Base-by-base conservation (phyloP, 92 coral and sea anemone genomes). In the Phenganax stokvisi region DNA sequence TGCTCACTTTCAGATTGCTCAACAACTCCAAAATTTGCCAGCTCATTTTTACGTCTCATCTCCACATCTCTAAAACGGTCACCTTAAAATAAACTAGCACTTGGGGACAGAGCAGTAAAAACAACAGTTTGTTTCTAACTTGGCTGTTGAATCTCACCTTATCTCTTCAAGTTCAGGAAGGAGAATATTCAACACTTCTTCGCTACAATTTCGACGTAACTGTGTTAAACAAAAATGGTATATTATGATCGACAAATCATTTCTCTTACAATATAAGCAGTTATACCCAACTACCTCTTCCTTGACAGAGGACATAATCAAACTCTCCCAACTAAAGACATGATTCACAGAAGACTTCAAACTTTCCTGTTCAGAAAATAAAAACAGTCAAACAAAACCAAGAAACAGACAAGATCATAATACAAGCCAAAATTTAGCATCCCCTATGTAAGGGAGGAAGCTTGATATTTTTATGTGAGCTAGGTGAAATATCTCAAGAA, bases 301-400 rank as follows among this genome's bases (percentile, higher is more conserved):
- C 30, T 30, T 57, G 16, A 76, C 28, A 2, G 81, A 76, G 10
- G 81, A 76, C 6, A 57, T 69, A 11, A 76, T 59, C 56, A 76
- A 76, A 31, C 70, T 58, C 44, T 76, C 81, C 81, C 81, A 76
- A 64, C 81, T 76, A 44, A 76, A 76, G 57, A 28, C 25, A 29
- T 76, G 81, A 17, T 76, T 55, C 56, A 59, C 81, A 29, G 58
- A 11, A 6, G 69, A 64, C n/a, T 76, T 61, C 10, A 53, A n/a
- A 52, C 17, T 55, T 12, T 52, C 59, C 54, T 61, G 70, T 52
- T 58, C 5, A 47, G 31, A 76, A 76, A 0, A 61, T 15, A 61
- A 17, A 61, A 17, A 61, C 65, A 37, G 47, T 37, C 47, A 37
- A 37, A 37, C 47, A 37, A 37, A 37, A 37, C 47, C 47, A 37